phyloP scores from a whole-genome alignment of 1,140 invertebrate genomes.

The Pachyrhynchus sulphureomaculatus region DNA sequence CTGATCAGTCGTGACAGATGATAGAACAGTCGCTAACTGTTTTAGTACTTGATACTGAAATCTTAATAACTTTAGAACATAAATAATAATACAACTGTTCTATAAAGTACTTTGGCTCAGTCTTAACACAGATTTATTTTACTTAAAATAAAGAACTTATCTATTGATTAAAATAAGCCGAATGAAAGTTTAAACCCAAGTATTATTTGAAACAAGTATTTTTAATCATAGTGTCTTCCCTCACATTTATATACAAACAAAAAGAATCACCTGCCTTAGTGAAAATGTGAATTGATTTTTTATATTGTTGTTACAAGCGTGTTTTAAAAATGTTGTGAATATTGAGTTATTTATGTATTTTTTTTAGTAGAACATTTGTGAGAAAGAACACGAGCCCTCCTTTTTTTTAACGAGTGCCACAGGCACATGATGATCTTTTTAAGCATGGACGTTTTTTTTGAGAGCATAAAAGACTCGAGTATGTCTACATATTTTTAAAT shows the following conservation, averaged over 20 bases:
- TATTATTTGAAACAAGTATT: slow-evolving; percentile 14
- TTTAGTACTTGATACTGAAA: too few relatives aligned
- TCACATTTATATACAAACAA: background rate
- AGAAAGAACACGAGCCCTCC: too few relatives aligned
- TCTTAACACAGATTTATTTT: too few relatives aligned
- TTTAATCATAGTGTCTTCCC: slow-evolving; percentile 15
- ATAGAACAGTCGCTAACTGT: too few relatives aligned
- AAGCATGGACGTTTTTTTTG: too few relatives aligned
- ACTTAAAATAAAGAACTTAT: background rate
- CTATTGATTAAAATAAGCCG: slow-evolving; percentile 1
- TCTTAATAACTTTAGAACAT: background rate
- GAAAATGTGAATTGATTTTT: slow-evolving; percentile 21
- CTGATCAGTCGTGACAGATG: too few relatives aligned
- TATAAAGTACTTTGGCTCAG: too few relatives aligned
- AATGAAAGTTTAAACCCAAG: slow-evolving; percentile 3
- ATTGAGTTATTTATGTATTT: background rate
- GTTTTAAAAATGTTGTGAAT: background rate
- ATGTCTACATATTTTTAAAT: too few relatives aligned
- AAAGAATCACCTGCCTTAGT: slow-evolving; percentile 21
- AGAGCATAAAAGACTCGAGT: too few relatives aligned
- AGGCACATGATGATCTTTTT: too few relatives aligned
- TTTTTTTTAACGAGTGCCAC: too few relatives aligned
- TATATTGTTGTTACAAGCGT: slow-evolving; percentile 12
- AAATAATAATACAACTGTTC: too few relatives aligned
- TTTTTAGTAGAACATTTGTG: background rate